phyloP scores from a whole-genome alignment of 2,797 vertebrate species.

The Pogoniulus pusillus region DNA sequence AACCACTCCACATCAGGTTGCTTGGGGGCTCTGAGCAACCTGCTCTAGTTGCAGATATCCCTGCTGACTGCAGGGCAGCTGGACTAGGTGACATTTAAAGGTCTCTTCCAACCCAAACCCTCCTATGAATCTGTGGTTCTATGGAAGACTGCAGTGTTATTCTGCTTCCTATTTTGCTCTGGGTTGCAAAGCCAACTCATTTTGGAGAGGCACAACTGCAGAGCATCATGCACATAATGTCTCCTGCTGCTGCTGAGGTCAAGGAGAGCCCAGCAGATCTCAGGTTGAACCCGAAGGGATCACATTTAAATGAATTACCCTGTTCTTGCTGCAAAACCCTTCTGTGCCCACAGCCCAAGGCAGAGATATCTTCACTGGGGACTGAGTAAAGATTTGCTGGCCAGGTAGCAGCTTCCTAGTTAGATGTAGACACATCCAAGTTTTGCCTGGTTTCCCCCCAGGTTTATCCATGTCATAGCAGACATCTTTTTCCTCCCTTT shows the following conservation, averaged over 20 bases:
- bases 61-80: neutral
- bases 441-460: neutral
- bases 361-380: neutral
- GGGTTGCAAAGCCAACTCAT: neutral
- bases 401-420: neutral
- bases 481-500: fast-evolving
- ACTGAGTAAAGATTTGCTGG: neutral
- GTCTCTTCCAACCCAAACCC: neutral
- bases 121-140: neutral
- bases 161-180: neutral
- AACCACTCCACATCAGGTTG: neutral
- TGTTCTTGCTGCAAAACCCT: neutral
- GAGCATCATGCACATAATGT: neutral
- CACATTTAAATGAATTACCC: too few relatives aligned
- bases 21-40: neutral
- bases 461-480: neutral
- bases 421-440: fast-evolving
- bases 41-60: neutral
- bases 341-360: neutral
- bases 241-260: neutral
- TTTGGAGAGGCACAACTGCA: neutral
- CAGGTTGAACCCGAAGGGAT: neutral
- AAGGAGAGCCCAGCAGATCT: neutral
- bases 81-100: neutral
- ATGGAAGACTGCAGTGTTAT: fast-evolving